phyloP scores from a whole-genome alignment of 2,888 invertebrate species.

The Toxonevra muliebris region DNA sequence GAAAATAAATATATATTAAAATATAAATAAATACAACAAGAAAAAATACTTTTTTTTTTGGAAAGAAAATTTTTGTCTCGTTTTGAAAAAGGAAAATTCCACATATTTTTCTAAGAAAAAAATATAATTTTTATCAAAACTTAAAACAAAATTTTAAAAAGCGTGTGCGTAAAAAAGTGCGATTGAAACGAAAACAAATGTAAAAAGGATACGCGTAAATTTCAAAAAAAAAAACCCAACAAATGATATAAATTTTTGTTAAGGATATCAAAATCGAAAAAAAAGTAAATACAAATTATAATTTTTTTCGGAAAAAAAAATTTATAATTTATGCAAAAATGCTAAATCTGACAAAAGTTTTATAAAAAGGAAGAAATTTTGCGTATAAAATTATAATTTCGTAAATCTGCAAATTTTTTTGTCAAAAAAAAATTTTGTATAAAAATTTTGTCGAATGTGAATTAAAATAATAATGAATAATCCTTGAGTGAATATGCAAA shows the following conservation, averaged over 20 bases:
- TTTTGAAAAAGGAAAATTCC: constrained; percentile 7
- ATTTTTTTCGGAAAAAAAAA: constrained; percentile 25
- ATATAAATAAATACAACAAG: constrained; percentile 8
- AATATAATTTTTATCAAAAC: constrained; percentile 1
- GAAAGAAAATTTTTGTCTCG: constrained; percentile 4
- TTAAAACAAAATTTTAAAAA: constrained; percentile 10
- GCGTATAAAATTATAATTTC: too few species aligned
- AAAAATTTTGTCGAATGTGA: too few species aligned
- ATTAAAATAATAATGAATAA: too few species aligned
- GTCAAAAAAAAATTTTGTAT: too few species aligned
- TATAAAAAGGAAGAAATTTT: too few species aligned
- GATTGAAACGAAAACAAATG: too few species aligned
- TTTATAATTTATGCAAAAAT: neutral
- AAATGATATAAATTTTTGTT: constrained; percentile 9
- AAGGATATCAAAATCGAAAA: neutral
- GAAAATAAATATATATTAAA: constrained; percentile 1
- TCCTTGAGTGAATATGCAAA: neutral
- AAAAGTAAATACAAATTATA: constrained; percentile 7
- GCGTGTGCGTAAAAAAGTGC: neutral
- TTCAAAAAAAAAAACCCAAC: neutral
- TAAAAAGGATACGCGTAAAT: too few species aligned
- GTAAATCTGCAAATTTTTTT: too few species aligned
- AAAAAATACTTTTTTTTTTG: constrained; percentile 11
- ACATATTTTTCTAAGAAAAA: constrained; percentile 4
- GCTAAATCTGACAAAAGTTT: neutral